These are phyloP conservation scores for Echinops telfairi DNA, from an alignment of 2,113 vertebrate species.

Conservation along the genomic window DNA sequence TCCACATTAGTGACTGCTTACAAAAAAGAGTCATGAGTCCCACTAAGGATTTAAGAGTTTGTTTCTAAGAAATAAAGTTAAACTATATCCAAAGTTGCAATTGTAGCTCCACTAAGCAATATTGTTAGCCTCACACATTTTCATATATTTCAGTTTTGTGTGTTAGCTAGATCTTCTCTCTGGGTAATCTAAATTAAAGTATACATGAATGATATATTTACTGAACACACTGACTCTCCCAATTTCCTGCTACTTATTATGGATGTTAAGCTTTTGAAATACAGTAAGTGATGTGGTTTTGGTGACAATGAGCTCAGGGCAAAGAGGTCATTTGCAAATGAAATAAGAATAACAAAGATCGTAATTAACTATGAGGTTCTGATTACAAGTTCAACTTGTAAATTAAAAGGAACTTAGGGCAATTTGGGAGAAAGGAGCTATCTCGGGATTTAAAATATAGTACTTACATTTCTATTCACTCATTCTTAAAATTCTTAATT, in stretches of 20 bases:
- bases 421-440: background rate
- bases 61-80: background rate
- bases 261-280: background rate
- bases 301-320: background rate
- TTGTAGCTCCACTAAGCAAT: background rate
- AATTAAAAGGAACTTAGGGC: slow-evolving; percentile 13
- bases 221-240: background rate
- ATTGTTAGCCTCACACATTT: background rate
- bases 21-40: background rate
- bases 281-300: slow-evolving; percentile 31
- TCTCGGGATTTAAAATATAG: background rate
- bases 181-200: slow-evolving; percentile 36
- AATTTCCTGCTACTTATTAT: slow-evolving; percentile 32
- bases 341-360: slow-evolving; percentile 14
- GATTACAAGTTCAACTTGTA: background rate
- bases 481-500: slow-evolving; percentile 22
- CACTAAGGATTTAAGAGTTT: background rate
- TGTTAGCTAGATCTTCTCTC: background rate
- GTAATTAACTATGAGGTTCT: slow-evolving; percentile 31
- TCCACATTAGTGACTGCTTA: background rate
- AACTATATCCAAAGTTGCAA: background rate
- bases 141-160: background rate
- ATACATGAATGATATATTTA: background rate
- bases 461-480: slow-evolving; percentile 8
- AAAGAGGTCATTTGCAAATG: slow-evolving; percentile 30